phyloP scores from a whole-genome alignment of 2,113 vertebrate genomes.

The Callocephalon fimbriatum region DNA sequence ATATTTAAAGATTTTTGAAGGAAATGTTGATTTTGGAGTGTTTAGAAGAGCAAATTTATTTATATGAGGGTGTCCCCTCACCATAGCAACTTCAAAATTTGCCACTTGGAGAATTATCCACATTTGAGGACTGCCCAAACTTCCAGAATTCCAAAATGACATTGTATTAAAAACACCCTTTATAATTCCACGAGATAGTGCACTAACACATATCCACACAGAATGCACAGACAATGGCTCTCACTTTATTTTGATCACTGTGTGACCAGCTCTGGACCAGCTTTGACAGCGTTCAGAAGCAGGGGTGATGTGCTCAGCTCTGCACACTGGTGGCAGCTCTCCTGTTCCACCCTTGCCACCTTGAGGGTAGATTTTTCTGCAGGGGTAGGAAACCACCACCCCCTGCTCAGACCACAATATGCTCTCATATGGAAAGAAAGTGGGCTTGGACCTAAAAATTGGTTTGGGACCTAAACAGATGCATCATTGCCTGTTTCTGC shows the following conservation, averaged over 20 bases:
- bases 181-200: background rate
- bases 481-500: background rate
- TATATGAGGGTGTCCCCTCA: accelerated
- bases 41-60: background rate
- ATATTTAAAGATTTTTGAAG: background rate
- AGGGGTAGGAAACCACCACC: background rate
- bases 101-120: background rate
- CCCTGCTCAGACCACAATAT: background rate
- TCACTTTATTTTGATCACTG: background rate
- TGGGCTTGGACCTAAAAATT: too few species aligned
- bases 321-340: background rate
- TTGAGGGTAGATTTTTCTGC: background rate
- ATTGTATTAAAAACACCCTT: background rate
- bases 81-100: background rate
- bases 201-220: background rate
- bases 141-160: background rate
- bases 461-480: background rate
- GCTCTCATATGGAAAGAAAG: background rate
- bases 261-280: background rate
- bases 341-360: background rate
- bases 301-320: background rate
- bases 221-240: accelerated
- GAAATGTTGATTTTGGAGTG: background rate
- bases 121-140: background rate
- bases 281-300: too few species aligned